These are phyloP conservation scores for Cinara cedri DNA, from an alignment of 2,888 invertebrate species.

Conservation along the genomic window DNA sequence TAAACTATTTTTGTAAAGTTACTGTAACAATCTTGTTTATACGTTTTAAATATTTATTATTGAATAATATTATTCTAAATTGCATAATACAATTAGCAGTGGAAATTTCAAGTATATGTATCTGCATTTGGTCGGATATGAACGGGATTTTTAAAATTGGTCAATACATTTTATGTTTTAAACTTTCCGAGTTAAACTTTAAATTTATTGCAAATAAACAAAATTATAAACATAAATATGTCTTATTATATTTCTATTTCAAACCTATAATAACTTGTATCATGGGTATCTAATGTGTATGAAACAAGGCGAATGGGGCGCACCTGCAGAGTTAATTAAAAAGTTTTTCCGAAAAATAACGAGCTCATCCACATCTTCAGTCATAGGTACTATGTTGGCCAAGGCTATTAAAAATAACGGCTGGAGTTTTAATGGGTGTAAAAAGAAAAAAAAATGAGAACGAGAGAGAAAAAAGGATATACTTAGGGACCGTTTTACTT, in stretches of 20 bases:
- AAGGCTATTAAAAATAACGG: slow-evolving; percentile 54
- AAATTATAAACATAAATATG: too few species aligned
- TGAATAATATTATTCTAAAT: too few species aligned
- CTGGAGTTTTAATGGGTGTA: slow-evolving; percentile 46
- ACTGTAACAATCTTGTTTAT: too few species aligned
- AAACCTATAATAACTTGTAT: background rate
- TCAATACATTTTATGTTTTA: too few species aligned
- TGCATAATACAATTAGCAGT: too few species aligned
- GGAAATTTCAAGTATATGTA: too few species aligned
- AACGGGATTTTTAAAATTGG: too few species aligned
- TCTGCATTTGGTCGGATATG: too few species aligned
- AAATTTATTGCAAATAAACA: too few species aligned
- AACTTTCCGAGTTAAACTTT: too few species aligned
- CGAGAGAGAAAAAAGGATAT: slow-evolving; percentile 2
- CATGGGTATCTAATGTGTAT: background rate
- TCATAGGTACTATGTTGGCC: slow-evolving; percentile 14
- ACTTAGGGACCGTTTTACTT: slow-evolving; percentile 27
- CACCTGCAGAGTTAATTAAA: slow-evolving; percentile 47
- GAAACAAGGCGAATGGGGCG: slow-evolving; percentile 11
- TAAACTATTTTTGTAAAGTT: too few species aligned
- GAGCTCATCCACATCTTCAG: slow-evolving; percentile 17
- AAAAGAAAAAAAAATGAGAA: background rate
- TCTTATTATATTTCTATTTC: slow-evolving; percentile 18
- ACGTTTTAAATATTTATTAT: too few species aligned
- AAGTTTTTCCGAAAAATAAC: slow-evolving; percentile 45